phyloP scores from a whole-genome alignment of 1,140 invertebrate species.

The Paraescarpia echinospica region DNA sequence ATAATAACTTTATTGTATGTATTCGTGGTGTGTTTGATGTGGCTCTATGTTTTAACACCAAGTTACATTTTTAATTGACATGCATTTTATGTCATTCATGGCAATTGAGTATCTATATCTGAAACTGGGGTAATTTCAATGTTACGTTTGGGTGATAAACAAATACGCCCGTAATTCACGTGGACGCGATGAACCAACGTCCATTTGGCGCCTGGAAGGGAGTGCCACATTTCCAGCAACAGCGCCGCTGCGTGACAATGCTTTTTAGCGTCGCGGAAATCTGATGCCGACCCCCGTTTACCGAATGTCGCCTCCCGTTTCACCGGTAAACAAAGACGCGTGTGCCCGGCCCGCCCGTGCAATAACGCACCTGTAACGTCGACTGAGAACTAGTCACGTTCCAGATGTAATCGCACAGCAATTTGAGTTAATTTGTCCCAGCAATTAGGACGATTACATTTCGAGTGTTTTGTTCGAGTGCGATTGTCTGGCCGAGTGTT shows the following conservation, averaged over 20 bases:
- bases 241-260: no score
- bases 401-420: neutral
- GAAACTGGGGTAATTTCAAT: neutral
- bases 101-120: no score
- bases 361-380: neutral
- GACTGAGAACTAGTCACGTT: neutral
- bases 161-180: neutral
- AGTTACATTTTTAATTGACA: no score
- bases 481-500: neutral
- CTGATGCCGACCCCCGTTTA: neutral
- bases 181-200: neutral
- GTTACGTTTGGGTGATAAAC: neutral
- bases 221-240: neutral
- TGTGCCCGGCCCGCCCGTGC: neutral
- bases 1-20: no score
- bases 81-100: no score
- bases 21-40: no score
- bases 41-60: no score
- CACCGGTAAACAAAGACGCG: neutral
- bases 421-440: neutral
- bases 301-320: neutral
- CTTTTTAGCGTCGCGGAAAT: neutral
- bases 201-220: neutral
- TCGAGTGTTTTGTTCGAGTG: neutral
- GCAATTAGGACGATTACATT: neutral